Percentiles rank a stretch among this genome's conserved stretches.
Evolutionary conservation across 2,113 vertebrate genomes (phyloP).

Genomic region (Callionymus lyra): DNA sequence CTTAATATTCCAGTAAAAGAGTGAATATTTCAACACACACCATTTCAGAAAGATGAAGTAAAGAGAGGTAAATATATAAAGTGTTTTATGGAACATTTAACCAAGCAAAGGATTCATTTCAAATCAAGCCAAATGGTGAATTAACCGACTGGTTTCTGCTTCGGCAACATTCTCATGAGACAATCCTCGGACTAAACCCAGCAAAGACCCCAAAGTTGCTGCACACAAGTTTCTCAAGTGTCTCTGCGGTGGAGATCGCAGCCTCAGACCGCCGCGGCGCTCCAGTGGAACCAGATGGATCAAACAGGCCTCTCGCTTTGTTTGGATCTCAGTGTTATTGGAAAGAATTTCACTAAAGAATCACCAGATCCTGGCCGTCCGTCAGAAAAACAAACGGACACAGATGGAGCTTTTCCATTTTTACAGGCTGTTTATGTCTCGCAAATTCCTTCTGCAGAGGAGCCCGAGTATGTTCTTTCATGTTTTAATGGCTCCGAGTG

Average conservation of each 20-base stretch:
- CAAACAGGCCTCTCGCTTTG: constrained; percentile 33
- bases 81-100: not conserved
- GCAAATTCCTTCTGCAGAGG: constrained; percentile 63
- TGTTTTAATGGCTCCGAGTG: constrained; percentile 62
- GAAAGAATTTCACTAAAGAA: constrained; percentile 60
- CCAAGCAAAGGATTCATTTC: too few relatives aligned
- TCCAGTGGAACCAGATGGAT: constrained; percentile 59
- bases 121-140: too few relatives aligned
- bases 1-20: too few relatives aligned
- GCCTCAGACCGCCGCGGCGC: constrained; percentile 8
- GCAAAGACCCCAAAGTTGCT: too few relatives aligned
- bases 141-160: too few relatives aligned
- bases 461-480: constrained; percentile 61
- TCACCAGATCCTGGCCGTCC: constrained; percentile 63
- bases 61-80: too few relatives aligned
- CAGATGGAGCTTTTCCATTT: constrained; percentile 73
- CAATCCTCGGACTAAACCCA: too few relatives aligned
- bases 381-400: constrained; percentile 63
- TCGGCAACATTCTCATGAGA: too few relatives aligned
- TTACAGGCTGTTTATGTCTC: constrained; percentile 73
- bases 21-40: too few relatives aligned
- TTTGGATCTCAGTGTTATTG: constrained; percentile 54
- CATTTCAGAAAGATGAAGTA: too few relatives aligned
- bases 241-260: too few relatives aligned
- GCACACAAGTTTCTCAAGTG: too few relatives aligned